Evolutionary conservation across 2,888 invertebrate species (phyloP).

Genomic region (Cepaea hortensis): DNA sequence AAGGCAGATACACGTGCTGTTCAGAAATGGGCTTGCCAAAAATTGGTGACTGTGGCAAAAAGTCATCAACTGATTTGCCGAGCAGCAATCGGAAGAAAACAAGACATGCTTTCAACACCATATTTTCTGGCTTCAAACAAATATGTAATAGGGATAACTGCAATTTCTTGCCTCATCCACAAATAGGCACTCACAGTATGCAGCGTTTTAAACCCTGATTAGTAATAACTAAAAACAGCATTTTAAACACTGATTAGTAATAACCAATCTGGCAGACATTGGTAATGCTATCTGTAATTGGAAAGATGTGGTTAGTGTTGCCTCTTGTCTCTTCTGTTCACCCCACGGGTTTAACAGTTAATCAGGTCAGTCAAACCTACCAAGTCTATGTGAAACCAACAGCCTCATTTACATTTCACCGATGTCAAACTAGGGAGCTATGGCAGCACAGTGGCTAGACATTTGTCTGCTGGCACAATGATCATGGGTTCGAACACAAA

Average conservation of each 20-base stretch:
- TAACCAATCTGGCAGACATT: background rate
- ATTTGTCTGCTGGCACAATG: no score
- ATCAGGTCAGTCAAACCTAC: no score
- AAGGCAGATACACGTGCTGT: constrained; percentile 88
- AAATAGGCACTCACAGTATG: no score
- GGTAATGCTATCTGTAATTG: background rate
- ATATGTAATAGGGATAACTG: no score
- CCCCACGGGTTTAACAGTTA: no score
- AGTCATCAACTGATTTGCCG: constrained; percentile 76
- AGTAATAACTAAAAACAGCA: background rate
- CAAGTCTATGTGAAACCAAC: no score
- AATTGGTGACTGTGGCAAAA: constrained; percentile 80
- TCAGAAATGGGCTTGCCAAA: constrained; percentile 85
- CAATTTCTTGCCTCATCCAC: no score
- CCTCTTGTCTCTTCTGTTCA: no score
- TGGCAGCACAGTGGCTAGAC: no score
- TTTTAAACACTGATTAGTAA: background rate
- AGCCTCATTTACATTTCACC: no score
- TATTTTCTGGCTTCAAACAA: background rate
- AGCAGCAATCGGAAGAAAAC: constrained; percentile 43
- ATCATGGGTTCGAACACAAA: no score
- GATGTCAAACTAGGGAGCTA: no score
- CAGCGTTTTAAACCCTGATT: background rate
- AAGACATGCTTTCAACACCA: constrained; percentile 22
- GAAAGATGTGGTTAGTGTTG: background rate